Base-by-base conservation (phyloP, 2,888 invertebrate genomes). In the Cryptophagus acutangulus region DNA sequence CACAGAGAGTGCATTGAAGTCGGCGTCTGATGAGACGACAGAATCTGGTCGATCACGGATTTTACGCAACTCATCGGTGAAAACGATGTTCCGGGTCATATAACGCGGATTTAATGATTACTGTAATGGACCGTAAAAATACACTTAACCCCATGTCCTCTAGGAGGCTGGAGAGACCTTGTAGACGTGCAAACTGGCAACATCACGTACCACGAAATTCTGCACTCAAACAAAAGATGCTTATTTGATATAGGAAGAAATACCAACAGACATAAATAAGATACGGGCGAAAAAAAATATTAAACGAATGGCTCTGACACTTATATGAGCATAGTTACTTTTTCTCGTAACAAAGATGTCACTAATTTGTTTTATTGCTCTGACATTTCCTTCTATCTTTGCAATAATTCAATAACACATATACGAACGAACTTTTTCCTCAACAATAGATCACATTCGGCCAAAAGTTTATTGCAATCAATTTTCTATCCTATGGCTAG, bases 111-210 rank as follows among this genome's bases (percentile, higher is more conserved):
- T 29, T 29, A 29, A 12, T 29, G 30, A 29, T 29, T 29, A 29
- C 30, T 29, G 30, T 29, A 29, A 29, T 29, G 30, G 30, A n/a
- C 30, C 30, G 30, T 29, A 29, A 29, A 29, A 29, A 29, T 29
- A 29, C 30, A 29, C 30, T 29, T 29, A 29, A 29, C 24, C 24
- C 24, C n/a, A n/a, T 20, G n/a, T n/a, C n/a, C n/a, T n/a, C n/a
- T n/a, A n/a, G n/a, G n/a, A n/a, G n/a, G n/a, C n/a, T n/a, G n/a
- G n/a, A n/a, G 6, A n/a, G 24, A 20, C n/a, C n/a, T n/a, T n/a
- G n/a, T 20, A 20, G 6, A 20, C 24, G 24, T 20, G 24, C 24
- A 20, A 20, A 20, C 6, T 20, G n/a, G 6, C 6, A 20, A 20
- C 24, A 20, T 6, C 24, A 20, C 24, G 24, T 20, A 20, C 6